These are phyloP conservation scores for Monochamus saltuarius DNA, from an alignment of 1,140 invertebrate species.

Conservation along the genomic window DNA sequence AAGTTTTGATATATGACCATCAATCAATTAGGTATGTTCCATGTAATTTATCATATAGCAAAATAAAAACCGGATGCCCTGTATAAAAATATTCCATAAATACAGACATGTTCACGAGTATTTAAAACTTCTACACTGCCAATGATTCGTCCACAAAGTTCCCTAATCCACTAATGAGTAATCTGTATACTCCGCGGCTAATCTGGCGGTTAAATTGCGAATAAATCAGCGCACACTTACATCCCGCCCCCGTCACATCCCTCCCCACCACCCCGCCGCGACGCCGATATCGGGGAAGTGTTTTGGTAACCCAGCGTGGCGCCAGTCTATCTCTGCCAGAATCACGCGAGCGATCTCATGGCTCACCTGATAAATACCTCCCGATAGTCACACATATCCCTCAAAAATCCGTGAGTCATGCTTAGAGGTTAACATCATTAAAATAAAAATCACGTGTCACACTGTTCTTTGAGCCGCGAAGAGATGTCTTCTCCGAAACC, in stretches of 20 bases:
- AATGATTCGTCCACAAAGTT: too few relatives aligned
- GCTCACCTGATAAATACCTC: neutral
- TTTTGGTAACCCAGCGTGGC: conserved; percentile 31
- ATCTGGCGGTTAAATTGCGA: conserved; percentile 28
- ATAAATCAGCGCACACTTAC: conserved; percentile 30
- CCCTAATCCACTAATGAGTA: too few relatives aligned
- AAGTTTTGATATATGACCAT: too few relatives aligned
- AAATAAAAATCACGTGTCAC: neutral
- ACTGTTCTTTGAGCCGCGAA: neutral
- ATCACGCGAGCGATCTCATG: neutral
- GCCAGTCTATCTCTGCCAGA: conserved; percentile 27
- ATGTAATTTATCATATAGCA: too few relatives aligned
- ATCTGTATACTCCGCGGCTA: conserved; percentile 3
- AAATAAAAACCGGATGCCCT: too few relatives aligned
- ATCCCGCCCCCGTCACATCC: conserved; percentile 21
- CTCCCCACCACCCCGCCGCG: conserved; percentile 32
- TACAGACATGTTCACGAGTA: too few relatives aligned
- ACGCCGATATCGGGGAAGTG: conserved; percentile 36
- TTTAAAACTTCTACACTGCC: too few relatives aligned
- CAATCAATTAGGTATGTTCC: too few relatives aligned
- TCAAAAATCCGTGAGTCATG: conserved; percentile 1
- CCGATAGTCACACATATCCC: neutral
- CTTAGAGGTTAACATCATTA: neutral
- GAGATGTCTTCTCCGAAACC: conserved; percentile 50
- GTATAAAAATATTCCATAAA: too few relatives aligned